These are phyloP conservation scores for Neoscelio sp. DNA, from an alignment of 2,888 invertebrate genomes.

Conservation along the genomic window DNA sequence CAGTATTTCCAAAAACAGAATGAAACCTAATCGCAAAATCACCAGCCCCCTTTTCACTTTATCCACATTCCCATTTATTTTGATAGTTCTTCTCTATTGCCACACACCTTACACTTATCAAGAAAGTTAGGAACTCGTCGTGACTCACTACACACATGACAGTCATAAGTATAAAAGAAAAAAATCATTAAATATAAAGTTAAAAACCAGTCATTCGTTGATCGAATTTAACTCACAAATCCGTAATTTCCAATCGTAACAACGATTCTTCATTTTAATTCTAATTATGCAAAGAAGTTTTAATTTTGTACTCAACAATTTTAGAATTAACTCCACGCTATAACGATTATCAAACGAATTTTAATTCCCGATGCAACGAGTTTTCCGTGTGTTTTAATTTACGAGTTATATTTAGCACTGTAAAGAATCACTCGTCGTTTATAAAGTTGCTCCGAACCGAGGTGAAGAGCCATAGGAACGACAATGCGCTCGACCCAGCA, in stretches of 20 bases:
- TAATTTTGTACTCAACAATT: too few species aligned
- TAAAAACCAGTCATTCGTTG: too few species aligned
- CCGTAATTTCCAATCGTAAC: too few species aligned
- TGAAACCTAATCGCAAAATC: conserved; percentile 13
- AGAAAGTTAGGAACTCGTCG: not conserved
- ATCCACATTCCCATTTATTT: conserved; percentile 15
- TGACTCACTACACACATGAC: too few species aligned
- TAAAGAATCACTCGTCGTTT: conserved; percentile 44
- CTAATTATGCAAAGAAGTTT: too few species aligned
- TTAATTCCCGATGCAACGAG: too few species aligned
- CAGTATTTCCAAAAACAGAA: not conserved
- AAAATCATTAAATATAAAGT: too few species aligned
- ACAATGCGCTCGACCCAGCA: conserved; percentile 64
- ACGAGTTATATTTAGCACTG: conserved; percentile 27
- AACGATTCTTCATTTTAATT: too few species aligned
- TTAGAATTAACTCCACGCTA: too few species aligned
- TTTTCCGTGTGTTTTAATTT: not conserved
- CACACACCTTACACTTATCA: not conserved
- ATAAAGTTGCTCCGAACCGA: conserved; percentile 56
- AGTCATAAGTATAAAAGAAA: too few species aligned
- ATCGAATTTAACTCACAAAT: too few species aligned
- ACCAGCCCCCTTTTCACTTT: conserved; percentile 36
- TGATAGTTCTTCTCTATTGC: not conserved
- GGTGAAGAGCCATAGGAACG: conserved; percentile 62
- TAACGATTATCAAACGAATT: too few species aligned